Evolutionary conservation across 2,113 vertebrate genomes (phyloP), one percentile per base, ranked within the genome.

Genomic region (Dasyurus viverrinus): DNA sequence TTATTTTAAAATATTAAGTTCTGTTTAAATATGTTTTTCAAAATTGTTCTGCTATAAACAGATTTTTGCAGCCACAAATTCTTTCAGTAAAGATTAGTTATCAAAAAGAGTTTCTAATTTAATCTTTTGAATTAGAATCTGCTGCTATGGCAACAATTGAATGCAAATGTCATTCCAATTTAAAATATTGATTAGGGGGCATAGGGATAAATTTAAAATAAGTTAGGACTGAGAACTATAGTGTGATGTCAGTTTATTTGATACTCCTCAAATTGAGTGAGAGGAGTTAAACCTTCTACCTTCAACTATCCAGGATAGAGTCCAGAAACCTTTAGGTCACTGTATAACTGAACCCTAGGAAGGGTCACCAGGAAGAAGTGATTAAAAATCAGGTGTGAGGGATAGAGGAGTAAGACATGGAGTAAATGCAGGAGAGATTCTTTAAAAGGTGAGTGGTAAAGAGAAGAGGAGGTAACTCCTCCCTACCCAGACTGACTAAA

Each of bases 31-130:
- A 36, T 42, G 68, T 42, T 84, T 68, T 42, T 16, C 7, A 19
- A 84, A 84, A 84, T 84, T 84, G 36, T 84, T 84, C 68, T 84
- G 16, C 36, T 84, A 84, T 23, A 84, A 84, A 84, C n/a, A 84
- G n/a, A 84, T 76, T 76, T 76, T 76, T 76, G 14, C n/a, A 42
- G 16, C 14, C 19, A 6, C 36, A 76, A n/a, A 68, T 89, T 8
- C 89, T 93, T 96, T 97, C n/a, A 93, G 92, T 93, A 93, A 93
- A 10, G 89, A 76, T 93, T 94, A 36, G 76, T 3, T 89, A 90
- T 89, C 90, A 94, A 92, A 96, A 93, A 55, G 3, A 54, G 10
- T 53, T 46, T 42, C 30, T 90, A 89, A 97, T 76, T 16, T 76
- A 89, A 57, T 54, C 60, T 30, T 92, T 3, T 84, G 25, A 91